A percentile compares a stretch with the other conserved stretches of the same genome.
Conservation (phyloP, 1,140 invertebrate species). For the Acromyrmex echinatior region DNA sequence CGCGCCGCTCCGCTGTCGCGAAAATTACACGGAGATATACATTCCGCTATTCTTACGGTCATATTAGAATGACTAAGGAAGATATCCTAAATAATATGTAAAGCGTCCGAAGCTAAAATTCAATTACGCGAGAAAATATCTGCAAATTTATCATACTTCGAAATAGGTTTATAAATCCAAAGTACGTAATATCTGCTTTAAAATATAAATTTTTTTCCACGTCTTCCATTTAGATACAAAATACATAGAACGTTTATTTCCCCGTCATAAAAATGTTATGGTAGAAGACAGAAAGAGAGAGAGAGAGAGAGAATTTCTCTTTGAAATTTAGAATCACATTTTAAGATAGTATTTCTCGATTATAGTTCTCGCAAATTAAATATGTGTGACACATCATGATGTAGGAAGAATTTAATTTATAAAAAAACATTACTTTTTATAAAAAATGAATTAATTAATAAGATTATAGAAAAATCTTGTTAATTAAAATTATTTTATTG, state of each 20-base stretch:
- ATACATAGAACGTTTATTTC: constrained; percentile 11
- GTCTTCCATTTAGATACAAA: constrained; percentile 15
- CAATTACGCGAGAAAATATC: constrained; percentile 22
- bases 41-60: constrained; percentile 14
- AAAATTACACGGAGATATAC: constrained; percentile 24
- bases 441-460: too few relatives aligned
- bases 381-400: not conserved
- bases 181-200: constrained; percentile 48
- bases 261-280: constrained; percentile 27
- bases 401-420: not conserved
- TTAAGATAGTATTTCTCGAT: not conserved
- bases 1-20: constrained; percentile 2
- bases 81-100: not conserved
- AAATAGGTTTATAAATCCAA: constrained; percentile 18
- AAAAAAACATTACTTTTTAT: too few relatives aligned
- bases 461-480: too few relatives aligned
- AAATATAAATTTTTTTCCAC: constrained; percentile 38
- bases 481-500: too few relatives aligned
- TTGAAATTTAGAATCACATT: constrained; percentile 5
- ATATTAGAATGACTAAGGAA: not conserved
- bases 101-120: constrained; percentile 16
- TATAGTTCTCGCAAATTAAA: not conserved
- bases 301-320: not conserved
- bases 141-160: not conserved
- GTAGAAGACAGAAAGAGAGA: not conserved